Evolutionary conservation across 2,797 vertebrate genomes (phyloP).

Genomic region (Dendrocincla fuliginosa): DNA sequence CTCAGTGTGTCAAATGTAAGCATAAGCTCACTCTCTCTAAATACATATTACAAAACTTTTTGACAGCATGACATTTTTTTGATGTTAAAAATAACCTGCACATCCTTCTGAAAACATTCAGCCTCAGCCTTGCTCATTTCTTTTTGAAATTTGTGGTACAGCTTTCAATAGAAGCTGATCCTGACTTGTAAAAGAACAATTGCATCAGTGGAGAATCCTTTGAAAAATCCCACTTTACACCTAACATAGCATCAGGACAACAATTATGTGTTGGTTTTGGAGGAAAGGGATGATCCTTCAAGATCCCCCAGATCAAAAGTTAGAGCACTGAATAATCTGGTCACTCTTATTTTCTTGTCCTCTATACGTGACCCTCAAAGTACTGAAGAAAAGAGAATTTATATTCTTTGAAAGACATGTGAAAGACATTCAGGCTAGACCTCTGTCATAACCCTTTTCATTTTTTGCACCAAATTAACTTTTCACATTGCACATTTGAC

Average conservation of each 20-base stretch:
- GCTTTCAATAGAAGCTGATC: neutral
- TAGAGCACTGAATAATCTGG: neutral
- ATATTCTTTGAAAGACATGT: neutral
- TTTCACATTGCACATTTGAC: neutral
- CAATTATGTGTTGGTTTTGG: neutral
- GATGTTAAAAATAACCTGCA: neutral
- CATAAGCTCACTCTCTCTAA: neutral
- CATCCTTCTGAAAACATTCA: neutral
- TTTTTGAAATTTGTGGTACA: neutral
- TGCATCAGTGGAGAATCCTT: neutral
- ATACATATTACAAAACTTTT: neutral
- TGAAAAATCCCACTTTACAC: neutral
- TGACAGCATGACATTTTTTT: neutral
- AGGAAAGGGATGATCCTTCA: neutral
- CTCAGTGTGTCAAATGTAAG: neutral
- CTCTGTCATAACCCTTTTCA: neutral
- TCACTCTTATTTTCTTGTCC: neutral
- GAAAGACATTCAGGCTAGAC: neutral
- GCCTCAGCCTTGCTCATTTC: neutral
- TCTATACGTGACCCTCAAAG: neutral
- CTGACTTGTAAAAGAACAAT: neutral
- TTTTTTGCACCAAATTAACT: conserved; percentile 18
- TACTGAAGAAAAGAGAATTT: neutral
- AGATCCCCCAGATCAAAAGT: neutral
- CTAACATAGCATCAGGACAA: neutral